Evolutionary conservation across 2,797 vertebrate species (phyloP), one percentile per base, ranked within the genome.

Genomic region (Remorina albescens): DNA sequence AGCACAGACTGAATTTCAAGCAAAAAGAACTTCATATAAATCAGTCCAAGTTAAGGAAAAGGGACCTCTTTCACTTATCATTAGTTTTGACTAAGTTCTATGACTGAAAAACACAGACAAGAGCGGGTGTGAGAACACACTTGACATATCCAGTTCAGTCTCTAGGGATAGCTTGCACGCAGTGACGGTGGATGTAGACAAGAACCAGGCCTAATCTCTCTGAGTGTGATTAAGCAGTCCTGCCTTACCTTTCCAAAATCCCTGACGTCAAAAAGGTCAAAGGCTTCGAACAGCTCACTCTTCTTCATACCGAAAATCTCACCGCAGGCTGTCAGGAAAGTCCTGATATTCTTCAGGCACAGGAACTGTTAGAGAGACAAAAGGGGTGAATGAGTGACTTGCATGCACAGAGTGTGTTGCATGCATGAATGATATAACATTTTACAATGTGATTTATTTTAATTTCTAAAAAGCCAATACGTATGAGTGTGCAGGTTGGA

Each of bases 261-360:
- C 80, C 98, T 96, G 78, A 99, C 97, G 0, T 99, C 98, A 56
- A 99, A 99, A 74, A 99, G 93, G 94, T 99, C 98, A 47, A 99
- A 99, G 10, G 98, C 96, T 85, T 99, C 98, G 19, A 99, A 99
- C 75, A 99, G 96, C 81, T 99, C 97, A 25, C 94, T 97, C 82
- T 97, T 99, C 95, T 96, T 98, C 97, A 99, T 98, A 49, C 95
- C 95, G 80, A 99, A 99, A 1, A 90, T 92, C 47, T 98, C 97
- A 19, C 89, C 95, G 88, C 98, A 99, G 1, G 95, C 95, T 0
- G 83, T 81, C 86, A 99, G 95, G 85, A 99, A 99, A 0, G 97
- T 99, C 83, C 98, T 93, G 93, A 99, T 99, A 55, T 99, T 99
- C 95, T 99, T 99, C 95, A 99, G 89, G 91, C 98, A 99, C 61